These are phyloP conservation scores for Cyphomyrmex costatus DNA, from an alignment of 1,140 invertebrate species.

Conservation along the genomic window DNA sequence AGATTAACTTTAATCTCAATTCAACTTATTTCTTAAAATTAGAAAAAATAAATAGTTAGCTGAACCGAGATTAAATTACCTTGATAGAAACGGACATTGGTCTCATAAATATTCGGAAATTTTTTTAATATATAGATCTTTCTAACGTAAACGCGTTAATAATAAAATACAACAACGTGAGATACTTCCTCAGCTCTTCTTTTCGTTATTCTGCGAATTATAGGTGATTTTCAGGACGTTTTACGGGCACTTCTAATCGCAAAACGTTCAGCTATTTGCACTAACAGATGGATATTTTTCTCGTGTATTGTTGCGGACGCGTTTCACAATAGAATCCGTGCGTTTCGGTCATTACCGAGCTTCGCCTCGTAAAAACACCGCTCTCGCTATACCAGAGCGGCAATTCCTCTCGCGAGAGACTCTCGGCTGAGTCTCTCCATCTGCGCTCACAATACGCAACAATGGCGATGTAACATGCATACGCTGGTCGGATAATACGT, in stretches of 20 bases:
- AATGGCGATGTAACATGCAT: constrained; percentile 47
- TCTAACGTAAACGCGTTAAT: background rate
- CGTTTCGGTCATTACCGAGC: constrained; percentile 43
- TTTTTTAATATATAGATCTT: background rate
- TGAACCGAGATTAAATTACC: background rate
- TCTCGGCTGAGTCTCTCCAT: background rate
- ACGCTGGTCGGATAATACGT: constrained; percentile 32
- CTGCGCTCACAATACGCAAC: constrained; percentile 36
- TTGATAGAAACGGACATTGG: too few species aligned
- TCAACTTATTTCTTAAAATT: too few species aligned
- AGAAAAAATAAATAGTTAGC: too few species aligned
- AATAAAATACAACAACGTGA: background rate
- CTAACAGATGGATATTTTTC: constrained; percentile 33
- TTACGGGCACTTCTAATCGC: background rate
- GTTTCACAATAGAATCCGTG: constrained; percentile 43
- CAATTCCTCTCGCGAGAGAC: background rate
- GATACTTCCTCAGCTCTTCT: background rate
- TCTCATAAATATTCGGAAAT: background rate
- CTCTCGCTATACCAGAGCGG: constrained; percentile 27
- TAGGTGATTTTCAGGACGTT: background rate
- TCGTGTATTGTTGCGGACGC: constrained; percentile 24
- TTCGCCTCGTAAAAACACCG: constrained; percentile 42
- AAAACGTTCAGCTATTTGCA: constrained; percentile 7
- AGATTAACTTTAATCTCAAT: too few species aligned
- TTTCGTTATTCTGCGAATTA: constrained; percentile 25